These are phyloP conservation scores for Poecilobothrus nobilitatus DNA, from an alignment of 2,888 invertebrate genomes.

Conservation along the genomic window DNA sequence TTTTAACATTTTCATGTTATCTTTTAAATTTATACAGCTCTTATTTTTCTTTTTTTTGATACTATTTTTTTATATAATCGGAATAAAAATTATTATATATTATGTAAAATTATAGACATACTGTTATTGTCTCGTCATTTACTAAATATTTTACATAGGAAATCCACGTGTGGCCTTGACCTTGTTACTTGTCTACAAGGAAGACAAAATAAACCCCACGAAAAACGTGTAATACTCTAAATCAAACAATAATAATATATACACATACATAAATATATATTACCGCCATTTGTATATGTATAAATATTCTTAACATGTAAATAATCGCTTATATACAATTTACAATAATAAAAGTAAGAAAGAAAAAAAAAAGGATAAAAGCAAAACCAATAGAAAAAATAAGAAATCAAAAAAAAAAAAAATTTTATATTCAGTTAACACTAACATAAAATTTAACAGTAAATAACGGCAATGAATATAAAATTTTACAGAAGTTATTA, in stretches of 20 bases:
- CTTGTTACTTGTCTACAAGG: conserved; percentile 9
- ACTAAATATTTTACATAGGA: not conserved
- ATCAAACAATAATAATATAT: too few relatives aligned
- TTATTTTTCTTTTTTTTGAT: too few relatives aligned
- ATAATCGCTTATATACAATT: not conserved
- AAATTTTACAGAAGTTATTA: too few relatives aligned
- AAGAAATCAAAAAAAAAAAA: not conserved
- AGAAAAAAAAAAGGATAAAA: not conserved
- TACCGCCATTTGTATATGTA: not conserved
- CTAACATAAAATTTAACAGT: not conserved
- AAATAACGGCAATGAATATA: not conserved
- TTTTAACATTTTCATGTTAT: too few relatives aligned
- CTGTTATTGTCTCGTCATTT: not conserved
- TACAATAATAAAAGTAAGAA: not conserved
- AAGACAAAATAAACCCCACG: not conserved
- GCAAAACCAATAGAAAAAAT: too few relatives aligned
- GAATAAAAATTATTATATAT: not conserved
- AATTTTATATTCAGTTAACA: not conserved
- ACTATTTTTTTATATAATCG: too few relatives aligned
- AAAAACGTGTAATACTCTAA: not conserved
- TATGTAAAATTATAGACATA: conserved; percentile 7
- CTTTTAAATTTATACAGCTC: too few relatives aligned
- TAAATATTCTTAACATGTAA: too few relatives aligned
- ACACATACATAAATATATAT: not conserved
- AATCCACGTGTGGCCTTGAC: conserved; percentile 11